Evolutionary conservation across 2,797 vertebrate species (phyloP).

Genomic region (Argentina silus): DNA sequence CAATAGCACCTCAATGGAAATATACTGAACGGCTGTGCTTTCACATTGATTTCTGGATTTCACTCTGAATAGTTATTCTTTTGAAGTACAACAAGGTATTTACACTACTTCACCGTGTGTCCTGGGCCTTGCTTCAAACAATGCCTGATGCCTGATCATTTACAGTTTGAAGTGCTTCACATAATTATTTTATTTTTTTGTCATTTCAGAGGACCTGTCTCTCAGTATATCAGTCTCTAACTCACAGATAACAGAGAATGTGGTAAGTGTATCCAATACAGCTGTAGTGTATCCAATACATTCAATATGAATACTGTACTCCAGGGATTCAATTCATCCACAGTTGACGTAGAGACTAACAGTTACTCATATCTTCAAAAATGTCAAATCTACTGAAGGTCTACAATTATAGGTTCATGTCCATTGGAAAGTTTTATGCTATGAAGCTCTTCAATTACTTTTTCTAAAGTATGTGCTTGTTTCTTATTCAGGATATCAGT

Average conservation of each 20-base stretch:
- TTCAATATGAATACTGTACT: background rate
- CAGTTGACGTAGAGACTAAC: background rate
- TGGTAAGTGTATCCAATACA: constrained; percentile 76
- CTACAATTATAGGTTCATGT: background rate
- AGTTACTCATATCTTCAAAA: background rate
- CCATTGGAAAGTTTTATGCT: background rate
- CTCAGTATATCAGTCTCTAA: constrained; percentile 90
- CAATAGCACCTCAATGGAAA: constrained; percentile 41
- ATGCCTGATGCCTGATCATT: background rate
- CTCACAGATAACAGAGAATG: constrained; percentile 87
- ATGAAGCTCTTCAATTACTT: too few species aligned
- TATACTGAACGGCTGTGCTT: constrained; percentile 7
- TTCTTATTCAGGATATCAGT: constrained; percentile 78
- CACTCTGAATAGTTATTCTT: constrained; percentile 1
- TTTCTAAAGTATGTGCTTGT: background rate
- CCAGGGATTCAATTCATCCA: too few species aligned
- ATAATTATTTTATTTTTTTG: constrained; percentile 29
- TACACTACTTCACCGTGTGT: background rate
- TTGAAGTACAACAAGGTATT: background rate
- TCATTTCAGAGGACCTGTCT: constrained; percentile 82
- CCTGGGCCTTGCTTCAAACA: background rate
- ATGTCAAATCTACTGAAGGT: background rate
- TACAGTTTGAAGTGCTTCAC: background rate
- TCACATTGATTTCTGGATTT: background rate
- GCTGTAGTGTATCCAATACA: constrained; percentile 49